Evolutionary conservation across 2,888 invertebrate genomes (phyloP), one percentile per base, ranked within the genome.

Genomic region (Hipparchia sbordonii): DNA sequence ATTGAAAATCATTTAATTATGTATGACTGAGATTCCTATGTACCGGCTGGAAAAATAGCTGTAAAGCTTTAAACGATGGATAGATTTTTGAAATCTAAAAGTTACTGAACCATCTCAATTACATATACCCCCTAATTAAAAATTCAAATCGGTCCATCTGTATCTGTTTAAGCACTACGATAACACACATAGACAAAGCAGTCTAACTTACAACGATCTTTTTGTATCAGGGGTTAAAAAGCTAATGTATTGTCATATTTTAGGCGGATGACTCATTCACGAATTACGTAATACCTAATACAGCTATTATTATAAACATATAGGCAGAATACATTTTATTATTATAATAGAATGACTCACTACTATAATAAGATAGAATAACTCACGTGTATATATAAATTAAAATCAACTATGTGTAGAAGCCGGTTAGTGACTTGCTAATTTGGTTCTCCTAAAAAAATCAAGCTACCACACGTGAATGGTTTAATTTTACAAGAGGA

Each of bases 241-340:
- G 48, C 12, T 62, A 63, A 51, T 62, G 68, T 70, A 70, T 71
- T 71, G 57, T 76, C 54, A 86, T 90, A 91, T 89, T 89, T 60
- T 91, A 89, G 59, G 86, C 83, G 78, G 85, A 79, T 92, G 92
- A 92, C 81, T 92, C 92, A 92, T 79, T 82, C 82, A 82, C 78
- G 84, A 83, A 87, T 92, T 91, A 90, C 91, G 91, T 86, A 90
- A 91, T 87, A 82, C 78, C 83, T 81, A 84, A 90, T 89, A 89
- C 87, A 84, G 23, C 84, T 87, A 87, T 88, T 86, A 88, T 84
- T 85, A 79, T 10, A 39, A 48, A 48, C 48, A 52, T 65, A 65
- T 52, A 51, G 52, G 65, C 52, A 65, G 65, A 65, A 82, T 82
- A 83, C 81, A 76, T 39, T 23, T 23, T 76, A 65, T 82, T 39